Conservation (phyloP, 2,113 vertebrate genomes). For the Daphoenositta chrysoptera region DNA sequence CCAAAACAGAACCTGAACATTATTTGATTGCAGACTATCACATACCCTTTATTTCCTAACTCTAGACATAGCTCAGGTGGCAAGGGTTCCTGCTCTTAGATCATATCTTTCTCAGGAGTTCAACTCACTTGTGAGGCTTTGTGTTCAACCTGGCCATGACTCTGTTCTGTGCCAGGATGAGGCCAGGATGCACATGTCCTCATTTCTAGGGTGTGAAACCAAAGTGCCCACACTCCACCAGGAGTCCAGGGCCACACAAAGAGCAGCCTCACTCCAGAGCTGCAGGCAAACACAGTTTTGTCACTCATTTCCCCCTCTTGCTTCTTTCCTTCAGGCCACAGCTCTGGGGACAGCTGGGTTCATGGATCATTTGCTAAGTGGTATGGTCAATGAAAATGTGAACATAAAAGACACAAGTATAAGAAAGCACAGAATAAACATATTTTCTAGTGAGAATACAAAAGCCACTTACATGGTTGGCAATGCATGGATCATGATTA, state of each 20-base stretch:
- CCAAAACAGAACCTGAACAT: neutral
- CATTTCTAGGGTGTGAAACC: neutral
- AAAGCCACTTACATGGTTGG: neutral
- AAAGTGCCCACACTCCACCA: neutral
- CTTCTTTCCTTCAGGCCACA: neutral
- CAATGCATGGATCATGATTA: neutral
- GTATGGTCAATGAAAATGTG: neutral
- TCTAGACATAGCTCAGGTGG: neutral
- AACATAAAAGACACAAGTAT: neutral
- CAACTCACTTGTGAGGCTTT: neutral
- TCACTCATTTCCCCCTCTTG: neutral
- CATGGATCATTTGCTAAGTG: neutral
- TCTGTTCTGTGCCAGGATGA: neutral
- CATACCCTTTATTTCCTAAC: neutral
- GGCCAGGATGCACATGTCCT: rapidly evolving
- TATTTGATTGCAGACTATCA: neutral
- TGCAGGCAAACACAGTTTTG: neutral
- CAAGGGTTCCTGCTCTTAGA: neutral
- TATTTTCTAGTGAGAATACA: neutral
- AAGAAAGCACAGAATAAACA: neutral
- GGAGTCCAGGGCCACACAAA: rapidly evolving
- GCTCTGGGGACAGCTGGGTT: neutral
- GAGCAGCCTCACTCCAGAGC: neutral
- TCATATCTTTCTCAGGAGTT: neutral
- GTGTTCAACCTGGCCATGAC: neutral